These are phyloP conservation scores for Scarus forsteni DNA, from an alignment of 2,797 vertebrate genomes.

Conservation along the genomic window DNA sequence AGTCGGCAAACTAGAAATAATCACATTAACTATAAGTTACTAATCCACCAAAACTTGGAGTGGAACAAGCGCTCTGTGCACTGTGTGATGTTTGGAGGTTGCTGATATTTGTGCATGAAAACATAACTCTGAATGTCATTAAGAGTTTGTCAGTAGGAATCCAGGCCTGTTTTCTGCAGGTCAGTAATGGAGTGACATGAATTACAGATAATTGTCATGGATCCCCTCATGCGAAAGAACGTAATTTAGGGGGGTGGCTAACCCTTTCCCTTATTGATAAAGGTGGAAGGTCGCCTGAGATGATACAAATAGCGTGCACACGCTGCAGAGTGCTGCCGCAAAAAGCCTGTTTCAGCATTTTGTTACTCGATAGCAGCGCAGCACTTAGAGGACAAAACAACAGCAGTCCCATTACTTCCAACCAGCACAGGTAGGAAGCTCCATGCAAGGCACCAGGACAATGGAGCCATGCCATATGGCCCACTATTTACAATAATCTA, in stretches of 20 bases:
- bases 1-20: slow-evolving; percentile 82
- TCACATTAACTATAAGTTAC: slow-evolving; percentile 76
- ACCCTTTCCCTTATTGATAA: slow-evolving; percentile 84
- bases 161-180: slow-evolving; percentile 78
- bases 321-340: slow-evolving; percentile 68
- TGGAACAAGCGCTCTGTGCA: slow-evolving; percentile 25
- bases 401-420: slow-evolving; percentile 71
- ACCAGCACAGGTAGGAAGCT: slow-evolving; percentile 79
- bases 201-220: slow-evolving; percentile 87
- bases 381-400: slow-evolving; percentile 84
- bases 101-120: slow-evolving; percentile 71
- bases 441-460: slow-evolving; percentile 77
- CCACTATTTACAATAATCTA: slow-evolving; percentile 85
- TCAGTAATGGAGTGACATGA: slow-evolving; percentile 88
- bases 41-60: slow-evolving; percentile 79
- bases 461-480: slow-evolving; percentile 83
- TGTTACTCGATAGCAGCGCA: slow-evolving; percentile 71
- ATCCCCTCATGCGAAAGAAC: slow-evolving; percentile 83
- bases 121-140: slow-evolving; percentile 77
- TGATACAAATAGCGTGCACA: slow-evolving; percentile 80
- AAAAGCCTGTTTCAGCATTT: slow-evolving; percentile 83
- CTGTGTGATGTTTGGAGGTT: slow-evolving; percentile 49
- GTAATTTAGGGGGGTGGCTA: slow-evolving; percentile 81
- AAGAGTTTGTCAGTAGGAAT: slow-evolving; percentile 82
- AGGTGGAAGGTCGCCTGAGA: slow-evolving; percentile 85